Conservation (phyloP, 2,113 vertebrate genomes). For the Nesoenas mayeri region DNA sequence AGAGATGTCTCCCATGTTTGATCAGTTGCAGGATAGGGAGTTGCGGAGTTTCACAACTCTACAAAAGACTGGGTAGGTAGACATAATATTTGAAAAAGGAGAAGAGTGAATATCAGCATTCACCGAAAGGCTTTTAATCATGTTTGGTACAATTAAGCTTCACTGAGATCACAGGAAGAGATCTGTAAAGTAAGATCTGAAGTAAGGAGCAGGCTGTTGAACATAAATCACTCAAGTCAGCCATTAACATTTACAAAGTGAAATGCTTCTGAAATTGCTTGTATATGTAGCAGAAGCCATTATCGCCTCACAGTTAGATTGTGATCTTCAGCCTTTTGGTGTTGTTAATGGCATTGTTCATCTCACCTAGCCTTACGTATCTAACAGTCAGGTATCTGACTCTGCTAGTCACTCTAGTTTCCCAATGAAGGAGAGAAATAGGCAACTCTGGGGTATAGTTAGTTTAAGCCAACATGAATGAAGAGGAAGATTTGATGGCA, state of each 20-base stretch:
- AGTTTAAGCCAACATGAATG: neutral
- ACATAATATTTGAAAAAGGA: neutral
- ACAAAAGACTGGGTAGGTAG: neutral
- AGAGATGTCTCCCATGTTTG: neutral
- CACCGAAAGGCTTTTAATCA: neutral
- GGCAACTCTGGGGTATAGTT: neutral
- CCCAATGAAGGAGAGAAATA: neutral
- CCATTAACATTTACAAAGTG: neutral
- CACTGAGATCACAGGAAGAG: neutral
- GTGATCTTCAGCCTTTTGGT: neutral
- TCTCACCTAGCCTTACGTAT: neutral
- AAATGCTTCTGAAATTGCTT: neutral
- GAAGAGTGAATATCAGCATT: neutral
- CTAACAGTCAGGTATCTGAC: neutral
- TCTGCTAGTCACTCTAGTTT: neutral
- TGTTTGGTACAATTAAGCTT: neutral
- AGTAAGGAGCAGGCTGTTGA: neutral
- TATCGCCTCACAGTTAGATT: neutral
- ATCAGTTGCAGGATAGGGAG: neutral
- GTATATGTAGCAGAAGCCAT: neutral
- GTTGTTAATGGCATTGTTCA: neutral
- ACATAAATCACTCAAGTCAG: neutral
- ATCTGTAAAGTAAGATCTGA: neutral
- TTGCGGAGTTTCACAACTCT: neutral
- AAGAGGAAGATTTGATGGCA: neutral